Conservation (phyloP, 2,888 invertebrate genomes). For the Leptinotarsa juncta region DNA sequence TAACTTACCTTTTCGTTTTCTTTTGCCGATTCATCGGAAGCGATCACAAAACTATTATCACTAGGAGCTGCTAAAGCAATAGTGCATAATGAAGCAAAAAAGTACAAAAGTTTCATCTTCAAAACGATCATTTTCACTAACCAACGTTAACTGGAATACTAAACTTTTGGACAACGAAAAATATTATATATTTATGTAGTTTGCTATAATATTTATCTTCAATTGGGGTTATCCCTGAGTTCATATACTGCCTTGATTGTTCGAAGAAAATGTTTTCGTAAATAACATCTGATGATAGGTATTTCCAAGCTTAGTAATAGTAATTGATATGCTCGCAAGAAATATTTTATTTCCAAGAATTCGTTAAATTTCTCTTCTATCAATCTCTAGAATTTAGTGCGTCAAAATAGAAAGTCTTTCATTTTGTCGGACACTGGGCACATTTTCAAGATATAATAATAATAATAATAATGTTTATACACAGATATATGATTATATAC, state of each 20-base stretch:
- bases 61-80: constrained; percentile 24
- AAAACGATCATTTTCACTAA: background rate
- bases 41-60: constrained; percentile 20
- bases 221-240: background rate
- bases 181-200: background rate
- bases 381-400: too few species aligned
- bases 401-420: too few species aligned
- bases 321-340: too few species aligned
- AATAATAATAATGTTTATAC: too few species aligned
- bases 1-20: background rate
- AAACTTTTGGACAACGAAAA: background rate
- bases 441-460: too few species aligned
- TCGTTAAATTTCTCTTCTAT: too few species aligned
- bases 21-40: constrained; percentile 19
- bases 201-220: background rate
- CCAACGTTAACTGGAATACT: background rate
- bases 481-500: too few species aligned
- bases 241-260: background rate
- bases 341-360: too few species aligned
- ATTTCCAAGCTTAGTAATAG: background rate
- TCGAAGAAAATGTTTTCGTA: background rate
- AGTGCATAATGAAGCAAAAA: background rate
- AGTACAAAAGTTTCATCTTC: background rate
- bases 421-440: too few species aligned
- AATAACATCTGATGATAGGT: background rate